Base-by-base conservation (phyloP, 2,797 vertebrate genomes). In the Setipinna tenuifilis region DNA sequence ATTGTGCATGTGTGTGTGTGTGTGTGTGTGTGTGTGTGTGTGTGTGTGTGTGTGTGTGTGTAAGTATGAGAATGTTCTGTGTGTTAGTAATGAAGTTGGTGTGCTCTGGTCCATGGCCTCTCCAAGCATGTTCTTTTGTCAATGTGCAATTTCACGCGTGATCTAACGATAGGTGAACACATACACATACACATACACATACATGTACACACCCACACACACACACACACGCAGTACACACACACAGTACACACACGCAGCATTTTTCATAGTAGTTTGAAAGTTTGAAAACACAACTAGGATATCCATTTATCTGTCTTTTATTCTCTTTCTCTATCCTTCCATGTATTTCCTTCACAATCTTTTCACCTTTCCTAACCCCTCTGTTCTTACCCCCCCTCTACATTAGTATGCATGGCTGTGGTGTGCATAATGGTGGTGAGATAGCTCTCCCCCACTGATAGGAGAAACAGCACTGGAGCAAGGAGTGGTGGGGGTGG, bases 71-170 rank as follows among this genome's bases (percentile, higher is more conserved):
- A 54, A 31, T 71, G 68, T 75, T 75, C 68, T 75, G 68, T 75
- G 68, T 75, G 16, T 31, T 75, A 75, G 28, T 41, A 75, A 75
- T 75, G 68, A 75, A 75, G 68, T 41, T 75, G 31, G 68, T 75
- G 28, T 75, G 28, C 68, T 35, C 28, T 75, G 68, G 68, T 16
- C 68, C 68, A 75, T 41, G 14, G 28, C 68, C 31, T 35, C 28
- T 71, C 5, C 2, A 35, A 48, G 82, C 85, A 65, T 84, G 87
- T 84, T 83, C 82, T 28, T 19, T 82, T 81, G 21, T 11, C 86
- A 85, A 35, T 75, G 68, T 75, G 84, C 83, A 87, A 87, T 87
- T 85, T 85, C 71, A 57, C 82, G 46, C 31, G 10, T 85, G 82
- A 85, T 75, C 83, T 84, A 68, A 82, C 85, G 48, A 68, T 11